Evolutionary conservation across 2,797 vertebrate genomes (phyloP).

Genomic region (Chromobotia macracanthus): DNA sequence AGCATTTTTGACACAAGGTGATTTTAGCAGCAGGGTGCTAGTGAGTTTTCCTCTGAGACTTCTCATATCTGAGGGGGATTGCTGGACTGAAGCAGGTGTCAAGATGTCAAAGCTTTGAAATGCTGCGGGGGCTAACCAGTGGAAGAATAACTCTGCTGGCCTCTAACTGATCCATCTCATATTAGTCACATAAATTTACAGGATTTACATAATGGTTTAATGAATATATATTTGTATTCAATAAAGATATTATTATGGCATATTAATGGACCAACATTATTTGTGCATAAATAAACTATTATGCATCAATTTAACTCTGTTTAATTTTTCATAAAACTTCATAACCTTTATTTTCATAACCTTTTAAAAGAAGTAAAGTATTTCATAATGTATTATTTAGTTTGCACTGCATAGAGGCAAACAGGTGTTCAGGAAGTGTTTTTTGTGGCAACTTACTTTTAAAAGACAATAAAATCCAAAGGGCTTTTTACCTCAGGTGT

Average conservation of each 20-base stretch:
- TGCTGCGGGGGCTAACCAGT: neutral
- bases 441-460: no score
- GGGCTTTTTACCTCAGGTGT: no score
- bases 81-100: constrained; percentile 15
- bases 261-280: no score
- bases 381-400: neutral
- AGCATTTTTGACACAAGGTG: constrained; percentile 6
- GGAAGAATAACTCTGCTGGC: neutral
- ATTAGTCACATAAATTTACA: neutral
- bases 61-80: constrained; percentile 2
- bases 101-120: constrained; percentile 21
- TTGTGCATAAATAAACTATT: no score
- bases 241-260: no score
- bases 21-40: neutral
- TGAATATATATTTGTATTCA: no score
- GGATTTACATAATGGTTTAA: neutral
- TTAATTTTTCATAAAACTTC: no score
- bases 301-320: no score
- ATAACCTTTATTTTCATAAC: no score
- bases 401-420: no score
- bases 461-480: no score
- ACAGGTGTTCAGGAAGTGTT: no score
- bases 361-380: neutral
- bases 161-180: neutral
- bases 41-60: constrained; percentile 14